Conservation (phyloP, 2,888 invertebrate species). For the Pachydiplax longipennis region DNA sequence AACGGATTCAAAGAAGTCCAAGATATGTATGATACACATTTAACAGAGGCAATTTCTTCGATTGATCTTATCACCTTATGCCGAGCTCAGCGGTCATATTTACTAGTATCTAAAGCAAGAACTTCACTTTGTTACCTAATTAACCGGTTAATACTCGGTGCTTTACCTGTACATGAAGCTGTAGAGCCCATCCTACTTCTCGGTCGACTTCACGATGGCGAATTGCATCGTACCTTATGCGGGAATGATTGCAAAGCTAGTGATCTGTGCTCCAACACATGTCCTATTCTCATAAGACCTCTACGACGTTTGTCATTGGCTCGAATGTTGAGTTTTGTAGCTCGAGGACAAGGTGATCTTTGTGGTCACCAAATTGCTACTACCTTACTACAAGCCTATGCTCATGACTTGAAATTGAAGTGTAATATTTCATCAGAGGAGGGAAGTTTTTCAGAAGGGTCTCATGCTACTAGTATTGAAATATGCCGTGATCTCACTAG, state of each 20-base stretch:
- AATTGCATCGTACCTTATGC: not conserved
- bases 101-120: not conserved
- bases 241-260: slow-evolving; percentile 15
- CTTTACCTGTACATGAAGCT: not conserved
- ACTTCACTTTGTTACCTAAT: slow-evolving; percentile 6
- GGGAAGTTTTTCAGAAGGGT: slow-evolving; percentile 27
- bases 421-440: not conserved
- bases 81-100: not conserved
- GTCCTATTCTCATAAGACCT: slow-evolving; percentile 74
- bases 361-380: slow-evolving; percentile 76
- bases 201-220: slow-evolving; percentile 9
- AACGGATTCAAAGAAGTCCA: slow-evolving; percentile 15
- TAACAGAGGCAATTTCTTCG: not conserved
- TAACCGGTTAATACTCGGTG: not conserved
- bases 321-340: slow-evolving; percentile 73
- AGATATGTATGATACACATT: slow-evolving; percentile 27
- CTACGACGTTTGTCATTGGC: slow-evolving; percentile 76
- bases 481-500: slow-evolving; percentile 44
- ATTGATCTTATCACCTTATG: not conserved
- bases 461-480: slow-evolving; percentile 34
- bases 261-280: slow-evolving; percentile 76
- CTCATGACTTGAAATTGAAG: slow-evolving; percentile 62
- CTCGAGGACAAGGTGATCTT: slow-evolving; percentile 72
- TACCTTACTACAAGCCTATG: slow-evolving; percentile 72
- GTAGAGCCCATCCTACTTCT: not conserved